These are phyloP conservation scores for Leptopterna dolabrata DNA, from an alignment of 2,888 invertebrate species.

Conservation along the genomic window DNA sequence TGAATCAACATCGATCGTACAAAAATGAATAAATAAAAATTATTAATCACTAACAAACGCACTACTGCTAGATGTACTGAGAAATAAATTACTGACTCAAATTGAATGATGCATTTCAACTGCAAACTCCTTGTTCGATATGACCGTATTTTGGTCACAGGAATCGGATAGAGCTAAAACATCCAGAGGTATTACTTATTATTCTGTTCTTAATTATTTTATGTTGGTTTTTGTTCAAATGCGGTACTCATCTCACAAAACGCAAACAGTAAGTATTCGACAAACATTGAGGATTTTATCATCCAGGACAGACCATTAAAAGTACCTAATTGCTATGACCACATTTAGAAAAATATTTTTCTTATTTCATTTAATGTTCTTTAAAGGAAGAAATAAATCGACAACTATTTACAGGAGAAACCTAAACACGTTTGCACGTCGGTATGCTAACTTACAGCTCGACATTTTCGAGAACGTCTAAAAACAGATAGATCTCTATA, in stretches of 20 bases:
- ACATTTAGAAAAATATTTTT: conserved; percentile 50
- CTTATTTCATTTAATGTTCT: not conserved
- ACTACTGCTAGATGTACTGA: not conserved
- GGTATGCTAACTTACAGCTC: not conserved
- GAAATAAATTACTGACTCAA: not conserved
- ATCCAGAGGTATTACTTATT: not conserved
- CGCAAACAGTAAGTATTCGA: not conserved
- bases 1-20: too few relatives aligned
- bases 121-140: not conserved
- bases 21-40: too few relatives aligned
- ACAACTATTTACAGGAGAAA: conserved; percentile 36
- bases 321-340: not conserved
- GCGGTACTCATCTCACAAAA: not conserved
- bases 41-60: too few relatives aligned
- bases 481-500: not conserved
- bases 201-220: not conserved
- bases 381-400: conserved; percentile 5
- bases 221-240: not conserved
- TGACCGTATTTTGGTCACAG: not conserved
- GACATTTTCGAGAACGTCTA: not conserved
- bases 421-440: conserved; percentile 4
- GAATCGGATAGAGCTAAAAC: not conserved
- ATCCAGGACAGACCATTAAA: not conserved
- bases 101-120: not conserved
- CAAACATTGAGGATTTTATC: not conserved